Conservation (phyloP, 2,113 vertebrate genomes). For the Talpa occidentalis region DNA sequence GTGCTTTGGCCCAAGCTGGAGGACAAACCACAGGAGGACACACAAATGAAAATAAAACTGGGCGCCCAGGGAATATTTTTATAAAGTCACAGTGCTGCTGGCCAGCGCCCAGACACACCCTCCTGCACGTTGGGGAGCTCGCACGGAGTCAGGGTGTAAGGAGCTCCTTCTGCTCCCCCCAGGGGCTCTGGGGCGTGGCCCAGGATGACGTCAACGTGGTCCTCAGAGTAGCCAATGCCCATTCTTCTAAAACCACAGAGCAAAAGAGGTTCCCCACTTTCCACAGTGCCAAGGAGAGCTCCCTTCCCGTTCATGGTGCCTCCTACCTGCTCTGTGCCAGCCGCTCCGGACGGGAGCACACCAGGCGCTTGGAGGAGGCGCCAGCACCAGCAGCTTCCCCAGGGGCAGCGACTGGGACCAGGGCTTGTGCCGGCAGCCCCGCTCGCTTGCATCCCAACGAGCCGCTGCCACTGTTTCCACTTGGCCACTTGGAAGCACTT, state of each 20-base stretch:
- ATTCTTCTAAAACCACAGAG: background rate
- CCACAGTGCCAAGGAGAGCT: background rate
- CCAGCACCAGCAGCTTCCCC: background rate
- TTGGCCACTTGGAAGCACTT: too few species aligned
- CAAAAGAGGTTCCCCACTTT: background rate
- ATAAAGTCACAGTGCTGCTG: background rate
- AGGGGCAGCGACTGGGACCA: too few species aligned
- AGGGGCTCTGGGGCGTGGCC: background rate
- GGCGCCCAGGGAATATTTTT: background rate
- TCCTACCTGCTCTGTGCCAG: background rate
- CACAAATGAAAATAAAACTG: background rate
- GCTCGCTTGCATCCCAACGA: background rate
- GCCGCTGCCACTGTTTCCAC: too few species aligned
- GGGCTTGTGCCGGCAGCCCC: too few species aligned
- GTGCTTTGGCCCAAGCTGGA: background rate
- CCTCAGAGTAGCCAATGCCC: background rate
- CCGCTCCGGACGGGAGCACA: fast-evolving
- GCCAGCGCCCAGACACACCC: background rate
- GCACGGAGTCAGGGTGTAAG: background rate
- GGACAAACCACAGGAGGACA: background rate
- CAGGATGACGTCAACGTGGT: background rate
- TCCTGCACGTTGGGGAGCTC: background rate
- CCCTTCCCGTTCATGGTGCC: fast-evolving
- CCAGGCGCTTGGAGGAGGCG: background rate
- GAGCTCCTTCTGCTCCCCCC: background rate